Conservation (phyloP, 2,888 invertebrate species). For the Megaustenia siamemsis region DNA sequence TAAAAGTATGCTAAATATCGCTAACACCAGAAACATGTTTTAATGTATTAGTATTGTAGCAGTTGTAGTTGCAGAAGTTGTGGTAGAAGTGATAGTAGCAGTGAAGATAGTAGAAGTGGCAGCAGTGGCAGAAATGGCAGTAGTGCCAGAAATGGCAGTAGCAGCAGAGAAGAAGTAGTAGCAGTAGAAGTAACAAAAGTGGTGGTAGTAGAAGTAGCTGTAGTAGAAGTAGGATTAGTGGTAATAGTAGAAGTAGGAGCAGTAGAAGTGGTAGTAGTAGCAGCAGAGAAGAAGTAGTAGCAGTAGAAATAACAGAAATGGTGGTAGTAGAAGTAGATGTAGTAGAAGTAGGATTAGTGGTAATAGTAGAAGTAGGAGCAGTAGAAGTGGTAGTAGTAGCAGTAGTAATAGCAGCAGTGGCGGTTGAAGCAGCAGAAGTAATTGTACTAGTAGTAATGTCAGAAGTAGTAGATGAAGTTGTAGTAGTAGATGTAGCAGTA, state of each 20-base stretch:
- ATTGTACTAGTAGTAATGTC: not conserved
- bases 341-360: slow-evolving; percentile 24
- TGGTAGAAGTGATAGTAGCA: not conserved
- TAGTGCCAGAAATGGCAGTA: slow-evolving; percentile 33
- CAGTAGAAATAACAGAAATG: slow-evolving; percentile 19
- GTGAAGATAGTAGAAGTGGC: slow-evolving; percentile 14
- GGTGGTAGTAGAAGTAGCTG: not conserved
- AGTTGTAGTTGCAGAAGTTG: no score
- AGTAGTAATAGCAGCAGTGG: not conserved
- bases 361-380: not conserved
- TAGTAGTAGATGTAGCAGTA: slow-evolving; percentile 28
- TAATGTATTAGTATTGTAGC: no score
- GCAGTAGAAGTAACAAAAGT: slow-evolving; percentile 8
- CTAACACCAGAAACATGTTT: no score
- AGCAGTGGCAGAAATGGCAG: slow-evolving; percentile 36
- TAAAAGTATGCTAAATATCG: no score
- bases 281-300: slow-evolving; percentile 20
- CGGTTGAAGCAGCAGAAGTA: not conserved
- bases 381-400: slow-evolving; percentile 11
- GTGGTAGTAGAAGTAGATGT: slow-evolving; percentile 34
- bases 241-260: not conserved
- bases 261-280: slow-evolving; percentile 26
- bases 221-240: not conserved
- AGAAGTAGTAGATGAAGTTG: slow-evolving; percentile 25
- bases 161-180: slow-evolving; percentile 30